Base-by-base conservation (phyloP, 2,113 vertebrate genomes). In the Calidris pugnax region DNA sequence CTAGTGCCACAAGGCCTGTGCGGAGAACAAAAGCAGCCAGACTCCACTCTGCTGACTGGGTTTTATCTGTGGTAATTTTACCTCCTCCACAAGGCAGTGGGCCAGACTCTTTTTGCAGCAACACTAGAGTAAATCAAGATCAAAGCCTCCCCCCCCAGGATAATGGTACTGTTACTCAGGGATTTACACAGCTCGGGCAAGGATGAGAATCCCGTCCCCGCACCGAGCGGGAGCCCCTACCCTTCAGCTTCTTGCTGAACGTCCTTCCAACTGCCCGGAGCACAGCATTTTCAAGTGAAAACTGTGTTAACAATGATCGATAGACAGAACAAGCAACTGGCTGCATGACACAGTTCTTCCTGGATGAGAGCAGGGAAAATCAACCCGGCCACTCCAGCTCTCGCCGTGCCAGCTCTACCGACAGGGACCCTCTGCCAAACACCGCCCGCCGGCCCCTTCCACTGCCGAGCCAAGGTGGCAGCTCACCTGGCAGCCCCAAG, bases 11-110 rank as follows among this genome's bases (percentile, higher is more conserved):
- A 67, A 95, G 94, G 89, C 79, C 93, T 35, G 59, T n/a, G 62
- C 3, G 20, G 72, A 85, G 87, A 93, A 90, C 87, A 93, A 94
- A 94, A 89, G 91, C 91, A 82, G 77, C 51, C 76, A 90, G 77
- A 71, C 89, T 91, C 81, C 83, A 48, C 93, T 95, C 83, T 80
- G 76, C 96, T 95, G 93, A 95, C 94, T 69, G 57, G 74, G 85
- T 75, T 93, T 92, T 78, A 87, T 84, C 92, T 78, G 85, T 68
- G 91, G 85, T 79, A 83, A 91, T 82, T 95, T 53, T 37, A 87
- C 89, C 93, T 94, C 81, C 95, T 94, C 91, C 89, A 79, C 87
- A 91, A 87, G 85, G 93, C 90, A 95, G 19, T 53, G 66, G 95
- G 91, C 94, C 95, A 94, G 95, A 50, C 66, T 93, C 87, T 69